A percentile compares a stretch with the other conserved stretches of the same genome.
phyloP scores from a whole-genome alignment of 2,888 invertebrate genomes.

The Nemotelus nigrinus region DNA sequence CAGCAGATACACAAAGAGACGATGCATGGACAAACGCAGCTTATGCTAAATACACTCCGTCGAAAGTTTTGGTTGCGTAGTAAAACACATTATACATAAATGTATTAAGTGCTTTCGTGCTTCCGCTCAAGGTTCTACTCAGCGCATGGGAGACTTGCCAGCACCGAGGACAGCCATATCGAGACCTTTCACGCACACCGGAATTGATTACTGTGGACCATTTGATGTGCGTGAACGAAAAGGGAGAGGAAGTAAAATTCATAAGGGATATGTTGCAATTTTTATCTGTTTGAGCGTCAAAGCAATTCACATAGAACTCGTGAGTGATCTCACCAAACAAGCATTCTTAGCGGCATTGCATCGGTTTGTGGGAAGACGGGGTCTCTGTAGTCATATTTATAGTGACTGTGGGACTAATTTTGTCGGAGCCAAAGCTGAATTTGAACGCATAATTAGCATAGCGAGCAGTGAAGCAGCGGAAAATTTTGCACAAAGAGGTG shows the following conservation, averaged over 20 bases:
- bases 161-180: background rate
- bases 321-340: background rate
- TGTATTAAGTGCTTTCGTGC: background rate
- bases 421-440: too few relatives aligned
- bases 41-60: background rate
- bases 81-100: background rate
- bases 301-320: background rate
- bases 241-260: background rate
- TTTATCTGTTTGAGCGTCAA: background rate
- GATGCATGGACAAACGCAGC: background rate
- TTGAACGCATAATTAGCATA: too few relatives aligned
- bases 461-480: too few relatives aligned
- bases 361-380: too few relatives aligned
- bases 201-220: background rate
- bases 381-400: too few relatives aligned
- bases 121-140: background rate
- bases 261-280: background rate
- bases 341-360: too few relatives aligned
- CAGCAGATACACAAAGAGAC: background rate
- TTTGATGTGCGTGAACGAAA: background rate
- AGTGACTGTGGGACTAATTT: too few relatives aligned
- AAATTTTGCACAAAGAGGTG: too few relatives aligned
- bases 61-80: background rate
- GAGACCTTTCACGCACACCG: slow-evolving; percentile 3
- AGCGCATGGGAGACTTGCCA: background rate